Conservation (phyloP, 2,797 vertebrate species). For the Scleropages formosus region DNA sequence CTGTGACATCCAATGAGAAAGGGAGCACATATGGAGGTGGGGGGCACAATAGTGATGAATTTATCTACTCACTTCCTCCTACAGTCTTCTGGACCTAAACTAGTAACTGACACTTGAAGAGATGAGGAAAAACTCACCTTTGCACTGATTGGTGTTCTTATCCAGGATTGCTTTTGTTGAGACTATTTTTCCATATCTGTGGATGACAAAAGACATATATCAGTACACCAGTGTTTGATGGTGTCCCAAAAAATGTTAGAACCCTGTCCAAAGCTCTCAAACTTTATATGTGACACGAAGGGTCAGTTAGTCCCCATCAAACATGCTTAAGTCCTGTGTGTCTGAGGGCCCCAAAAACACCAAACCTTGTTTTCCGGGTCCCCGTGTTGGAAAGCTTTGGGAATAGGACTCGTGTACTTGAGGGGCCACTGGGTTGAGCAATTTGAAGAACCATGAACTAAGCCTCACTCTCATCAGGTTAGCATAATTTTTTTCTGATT, state of each 20-base stretch:
- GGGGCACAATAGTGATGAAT: too few relatives aligned
- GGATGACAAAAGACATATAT: constrained; percentile 6
- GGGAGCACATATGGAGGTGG: too few relatives aligned
- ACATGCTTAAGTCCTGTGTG: not conserved
- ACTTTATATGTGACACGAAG: not conserved
- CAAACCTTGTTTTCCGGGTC: not conserved
- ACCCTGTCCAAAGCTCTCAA: constrained; percentile 12
- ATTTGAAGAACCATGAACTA: not conserved
- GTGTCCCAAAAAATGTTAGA: constrained; percentile 1
- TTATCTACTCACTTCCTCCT: too few relatives aligned
- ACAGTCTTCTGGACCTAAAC: not conserved
- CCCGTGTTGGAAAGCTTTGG: not conserved
- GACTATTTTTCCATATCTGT: constrained; percentile 95
- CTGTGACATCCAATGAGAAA: too few relatives aligned
- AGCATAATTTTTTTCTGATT: not conserved
- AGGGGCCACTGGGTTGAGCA: too few relatives aligned
- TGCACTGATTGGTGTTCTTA: constrained; percentile 98
- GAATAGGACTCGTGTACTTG: not conserved
- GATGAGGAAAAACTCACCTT: constrained; percentile 73
- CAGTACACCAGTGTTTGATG: not conserved
- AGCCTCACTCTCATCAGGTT: not conserved
- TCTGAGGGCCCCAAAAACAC: not conserved
- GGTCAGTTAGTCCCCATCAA: not conserved
- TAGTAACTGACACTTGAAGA: not conserved
- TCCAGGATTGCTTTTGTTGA: constrained; percentile 98